Evolutionary conservation across 2,797 vertebrate species (phyloP).

Genomic region (Hypotaenidia okinawae): DNA sequence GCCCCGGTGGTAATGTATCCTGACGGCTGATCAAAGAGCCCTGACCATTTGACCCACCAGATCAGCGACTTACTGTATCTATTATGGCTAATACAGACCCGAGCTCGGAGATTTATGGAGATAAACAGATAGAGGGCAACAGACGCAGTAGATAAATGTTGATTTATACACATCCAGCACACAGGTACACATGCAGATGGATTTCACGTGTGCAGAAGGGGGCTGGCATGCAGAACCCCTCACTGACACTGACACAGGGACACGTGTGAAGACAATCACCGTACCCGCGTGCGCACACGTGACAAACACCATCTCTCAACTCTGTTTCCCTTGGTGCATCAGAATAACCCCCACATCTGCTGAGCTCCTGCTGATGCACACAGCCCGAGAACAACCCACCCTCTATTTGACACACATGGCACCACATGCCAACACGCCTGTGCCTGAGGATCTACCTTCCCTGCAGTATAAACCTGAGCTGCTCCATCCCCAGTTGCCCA

Average conservation of each 20-base stretch:
- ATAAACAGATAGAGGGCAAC: constrained; percentile 45
- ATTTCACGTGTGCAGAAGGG: not conserved
- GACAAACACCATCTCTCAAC: not conserved
- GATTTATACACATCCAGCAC: constrained; percentile 8
- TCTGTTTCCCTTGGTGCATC: not conserved
- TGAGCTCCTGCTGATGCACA: not conserved
- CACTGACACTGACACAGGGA: rapidly evolving
- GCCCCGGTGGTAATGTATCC: constrained; percentile 82
- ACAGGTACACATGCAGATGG: rapidly evolving
- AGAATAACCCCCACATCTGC: not conserved
- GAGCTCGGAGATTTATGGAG: not conserved
- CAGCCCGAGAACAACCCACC: not conserved
- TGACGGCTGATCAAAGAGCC: constrained; percentile 86
- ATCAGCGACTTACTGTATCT: constrained; percentile 61
- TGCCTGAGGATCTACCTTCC: not conserved
- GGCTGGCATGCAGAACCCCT: not conserved
- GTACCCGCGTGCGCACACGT: rapidly evolving
- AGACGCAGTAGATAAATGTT: constrained; percentile 16
- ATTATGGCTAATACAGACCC: constrained; percentile 51
- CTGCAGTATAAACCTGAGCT: not conserved
- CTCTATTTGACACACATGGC: rapidly evolving
- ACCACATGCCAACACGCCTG: rapidly evolving
- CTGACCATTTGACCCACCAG: constrained; percentile 84
- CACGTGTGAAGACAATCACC: not conserved
- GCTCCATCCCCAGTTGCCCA: not conserved